Conservation (phyloP, 2,113 vertebrate genomes). For the Toxotes jaculatrix region DNA sequence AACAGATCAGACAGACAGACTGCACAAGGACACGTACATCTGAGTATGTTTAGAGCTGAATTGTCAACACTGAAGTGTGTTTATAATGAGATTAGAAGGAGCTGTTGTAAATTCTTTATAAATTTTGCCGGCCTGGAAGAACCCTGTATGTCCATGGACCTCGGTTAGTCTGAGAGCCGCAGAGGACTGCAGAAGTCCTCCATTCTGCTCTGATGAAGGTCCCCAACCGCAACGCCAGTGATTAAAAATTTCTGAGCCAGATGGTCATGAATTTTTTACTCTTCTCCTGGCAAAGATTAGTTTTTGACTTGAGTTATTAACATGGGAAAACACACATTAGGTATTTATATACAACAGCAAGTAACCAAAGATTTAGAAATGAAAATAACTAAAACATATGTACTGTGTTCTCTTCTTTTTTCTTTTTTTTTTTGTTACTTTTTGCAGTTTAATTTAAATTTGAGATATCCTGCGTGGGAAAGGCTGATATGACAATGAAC, state of each 20-base stretch:
- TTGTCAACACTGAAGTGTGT: not conserved
- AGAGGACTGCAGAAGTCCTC: constrained; percentile 16
- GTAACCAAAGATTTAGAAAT: not conserved
- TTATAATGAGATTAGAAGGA: not conserved
- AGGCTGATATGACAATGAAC: not conserved
- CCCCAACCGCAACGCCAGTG: not conserved
- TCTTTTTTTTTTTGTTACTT: not conserved
- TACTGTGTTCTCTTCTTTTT: too few species aligned
- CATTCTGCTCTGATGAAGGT: constrained; percentile 17
- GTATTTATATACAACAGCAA: constrained; percentile 8
- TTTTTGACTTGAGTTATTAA: constrained; percentile 43
- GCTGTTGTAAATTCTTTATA: not conserved
- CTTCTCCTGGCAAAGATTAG: constrained; percentile 36
- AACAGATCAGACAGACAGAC: too few species aligned
- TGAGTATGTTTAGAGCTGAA: not conserved
- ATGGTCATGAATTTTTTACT: constrained; percentile 51
- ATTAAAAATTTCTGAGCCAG: constrained; percentile 59
- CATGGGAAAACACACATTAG: constrained; percentile 5
- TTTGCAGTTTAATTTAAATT: not conserved
- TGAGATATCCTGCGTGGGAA: not conserved
- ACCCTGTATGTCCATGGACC: not conserved
- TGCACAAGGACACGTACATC: not conserved
- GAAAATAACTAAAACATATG: not conserved
- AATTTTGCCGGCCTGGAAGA: not conserved
- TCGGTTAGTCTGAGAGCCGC: not conserved